phyloP scores from a whole-genome alignment of 1,140 invertebrate species.

The Wiebesia pumilae region DNA sequence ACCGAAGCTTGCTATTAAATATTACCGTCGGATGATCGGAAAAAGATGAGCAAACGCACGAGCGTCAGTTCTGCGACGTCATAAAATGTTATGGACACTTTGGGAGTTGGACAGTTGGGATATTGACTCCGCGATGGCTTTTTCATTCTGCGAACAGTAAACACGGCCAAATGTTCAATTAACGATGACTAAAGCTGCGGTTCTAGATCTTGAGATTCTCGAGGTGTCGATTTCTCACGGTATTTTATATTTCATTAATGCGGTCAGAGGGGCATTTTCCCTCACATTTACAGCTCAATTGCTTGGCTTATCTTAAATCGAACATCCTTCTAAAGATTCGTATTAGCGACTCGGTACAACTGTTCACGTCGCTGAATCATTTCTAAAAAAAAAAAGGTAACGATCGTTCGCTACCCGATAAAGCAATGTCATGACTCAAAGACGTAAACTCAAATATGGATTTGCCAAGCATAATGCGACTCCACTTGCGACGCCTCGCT shows the following conservation, averaged over 20 bases:
- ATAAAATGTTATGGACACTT: constrained; percentile 20
- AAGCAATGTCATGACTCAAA: no score
- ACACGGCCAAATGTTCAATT: constrained; percentile 45
- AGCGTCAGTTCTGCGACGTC: background rate
- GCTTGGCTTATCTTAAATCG: background rate
- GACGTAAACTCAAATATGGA: no score
- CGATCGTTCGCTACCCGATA: no score
- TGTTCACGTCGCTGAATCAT: no score
- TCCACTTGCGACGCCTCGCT: no score
- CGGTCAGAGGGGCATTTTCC: background rate
- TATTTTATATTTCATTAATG: background rate
- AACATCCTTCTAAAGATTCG: background rate
- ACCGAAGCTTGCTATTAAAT: constrained; percentile 62
- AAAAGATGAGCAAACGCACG: background rate
- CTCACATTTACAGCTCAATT: background rate
- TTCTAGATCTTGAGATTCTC: no score
- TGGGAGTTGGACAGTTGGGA: background rate
- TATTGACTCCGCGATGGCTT: background rate
- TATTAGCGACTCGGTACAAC: background rate
- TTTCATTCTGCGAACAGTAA: no score
- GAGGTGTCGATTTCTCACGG: background rate
- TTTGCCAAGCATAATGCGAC: no score
- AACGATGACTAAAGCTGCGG: background rate
- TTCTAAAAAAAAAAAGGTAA: no score
- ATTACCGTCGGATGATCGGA: constrained; percentile 58